Base-by-base conservation (phyloP, 30 jellyfish, hydroid and myxozoan genomes). In the Hydra vulgaris region DNA sequence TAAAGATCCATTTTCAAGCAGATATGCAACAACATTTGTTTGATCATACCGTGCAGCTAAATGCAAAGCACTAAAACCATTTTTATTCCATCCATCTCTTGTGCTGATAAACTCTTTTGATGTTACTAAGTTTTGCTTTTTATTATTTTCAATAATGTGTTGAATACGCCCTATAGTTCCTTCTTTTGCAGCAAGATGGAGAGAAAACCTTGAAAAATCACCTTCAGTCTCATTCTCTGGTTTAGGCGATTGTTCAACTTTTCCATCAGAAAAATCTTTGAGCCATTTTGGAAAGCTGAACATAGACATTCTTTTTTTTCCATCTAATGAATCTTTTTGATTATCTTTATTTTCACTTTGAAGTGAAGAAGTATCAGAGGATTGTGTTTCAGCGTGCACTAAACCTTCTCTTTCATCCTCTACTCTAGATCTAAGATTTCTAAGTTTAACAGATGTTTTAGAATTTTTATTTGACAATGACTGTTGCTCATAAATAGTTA, bases 121-220 rank as follows among this genome's bases (percentile, higher is more conserved):
- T 27, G 80, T 78, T 18, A 68, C 66, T 15, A 76, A 23, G 52
- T 80, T 76, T 23, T 53, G 25, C 22, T 18, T 26, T 25, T 66
- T 80, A 26, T 21, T 1, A 8, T 80, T 79, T 16, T 25, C 69
- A 7, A 80, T 21, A 17, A 66, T 27, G 26, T 24, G 71, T 40
- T 84, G 79, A 53, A 92, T 81, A 8, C 70, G 87, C 0, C 71
- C 95, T 7, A 81, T 78, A 70, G 93, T 82, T 22, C 96, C 98
- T 54, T 92, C 98, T 15, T 96, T 72, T 15, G 98, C 98, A 0
- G 98, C 98, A 80, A 78, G 95, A 67, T 87, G 96, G 86, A 91
- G 72, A 5, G 61, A 40, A 12, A 40, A 40, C 61, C 61, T 3
- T 40, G 61, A 5, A 40, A 12, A 40, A 40, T 40, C 61, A 3